phyloP scores from a whole-genome alignment of 2,797 vertebrate species.

The Tragopan temminckii region DNA sequence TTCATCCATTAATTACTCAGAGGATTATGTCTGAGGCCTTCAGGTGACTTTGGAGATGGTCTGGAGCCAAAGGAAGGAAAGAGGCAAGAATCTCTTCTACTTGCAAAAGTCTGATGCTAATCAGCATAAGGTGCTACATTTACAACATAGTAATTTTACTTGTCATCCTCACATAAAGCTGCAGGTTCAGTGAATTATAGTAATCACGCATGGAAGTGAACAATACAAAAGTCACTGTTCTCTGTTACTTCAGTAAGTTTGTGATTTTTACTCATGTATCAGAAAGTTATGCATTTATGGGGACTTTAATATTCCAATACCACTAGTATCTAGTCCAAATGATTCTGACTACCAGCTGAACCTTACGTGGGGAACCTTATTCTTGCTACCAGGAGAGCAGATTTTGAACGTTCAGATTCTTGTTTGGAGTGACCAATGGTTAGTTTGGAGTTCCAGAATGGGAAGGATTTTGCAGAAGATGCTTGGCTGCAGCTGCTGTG shows the following conservation, averaged over 20 bases:
- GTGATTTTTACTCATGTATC: not conserved
- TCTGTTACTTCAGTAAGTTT: not conserved
- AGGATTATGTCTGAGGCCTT: not conserved
- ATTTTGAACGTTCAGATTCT: not conserved
- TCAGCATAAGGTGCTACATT: not conserved
- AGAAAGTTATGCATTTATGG: not conserved
- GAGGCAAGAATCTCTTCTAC: not conserved
- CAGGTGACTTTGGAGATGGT: not conserved
- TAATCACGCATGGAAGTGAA: not conserved
- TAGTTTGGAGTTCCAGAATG: not conserved
- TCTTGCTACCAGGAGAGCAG: not conserved
- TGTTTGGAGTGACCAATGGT: not conserved
- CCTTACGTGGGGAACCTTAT: not conserved
- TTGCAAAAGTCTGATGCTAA: not conserved
- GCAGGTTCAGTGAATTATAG: not conserved
- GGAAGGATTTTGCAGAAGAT: conserved; percentile 25
- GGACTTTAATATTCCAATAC: not conserved
- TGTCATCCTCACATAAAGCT: not conserved
- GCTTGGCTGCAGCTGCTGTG: not conserved
- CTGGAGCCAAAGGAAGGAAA: not conserved
- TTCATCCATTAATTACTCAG: not conserved
- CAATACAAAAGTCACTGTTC: not conserved
- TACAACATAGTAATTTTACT: not conserved
- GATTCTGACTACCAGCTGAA: not conserved
- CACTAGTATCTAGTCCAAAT: not conserved